A percentile compares a stretch with the other conserved stretches of the same genome.
phyloP scores from a whole-genome alignment of 1,140 invertebrate genomes.

The Phthorimaea operculella region DNA sequence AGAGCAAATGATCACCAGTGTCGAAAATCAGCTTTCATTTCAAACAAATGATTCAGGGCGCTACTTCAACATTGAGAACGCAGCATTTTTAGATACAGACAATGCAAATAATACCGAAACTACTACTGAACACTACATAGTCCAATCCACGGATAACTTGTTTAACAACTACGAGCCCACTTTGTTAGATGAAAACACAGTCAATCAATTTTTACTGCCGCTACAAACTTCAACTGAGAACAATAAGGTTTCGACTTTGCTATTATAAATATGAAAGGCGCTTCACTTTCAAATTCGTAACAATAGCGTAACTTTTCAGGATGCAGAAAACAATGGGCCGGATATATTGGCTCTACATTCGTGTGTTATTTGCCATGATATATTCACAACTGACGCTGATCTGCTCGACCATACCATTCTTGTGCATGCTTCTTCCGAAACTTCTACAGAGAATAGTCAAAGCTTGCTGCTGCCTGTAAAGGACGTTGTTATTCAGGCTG shows the following conservation, averaged over 20 bases:
- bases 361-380: slow-evolving; percentile 54
- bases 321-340: slow-evolving; percentile 29
- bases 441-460: slow-evolving; percentile 10
- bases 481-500: background rate
- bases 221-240: slow-evolving; percentile 22
- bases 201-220: slow-evolving; percentile 54
- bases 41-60: slow-evolving; percentile 37
- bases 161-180: slow-evolving; percentile 42
- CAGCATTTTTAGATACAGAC: slow-evolving; percentile 15
- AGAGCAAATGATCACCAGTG: slow-evolving; percentile 28
- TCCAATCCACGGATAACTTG: slow-evolving; percentile 36
- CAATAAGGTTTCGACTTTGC: slow-evolving; percentile 29
- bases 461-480: background rate
- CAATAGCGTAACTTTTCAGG: slow-evolving; percentile 26
- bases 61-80: slow-evolving; percentile 37
- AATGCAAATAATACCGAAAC: slow-evolving; percentile 9
- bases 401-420: slow-evolving; percentile 54
- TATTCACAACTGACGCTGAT: slow-evolving; percentile 55
- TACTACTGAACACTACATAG: slow-evolving; percentile 25
- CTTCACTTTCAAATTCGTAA: background rate
- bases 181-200: slow-evolving; percentile 50
- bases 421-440: slow-evolving; percentile 34
- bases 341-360: slow-evolving; percentile 49
- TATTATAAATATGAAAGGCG: background rate
- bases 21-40: slow-evolving; percentile 39